Base-by-base conservation (phyloP, 1,140 invertebrate species). In the Drosophila erecta region DNA sequence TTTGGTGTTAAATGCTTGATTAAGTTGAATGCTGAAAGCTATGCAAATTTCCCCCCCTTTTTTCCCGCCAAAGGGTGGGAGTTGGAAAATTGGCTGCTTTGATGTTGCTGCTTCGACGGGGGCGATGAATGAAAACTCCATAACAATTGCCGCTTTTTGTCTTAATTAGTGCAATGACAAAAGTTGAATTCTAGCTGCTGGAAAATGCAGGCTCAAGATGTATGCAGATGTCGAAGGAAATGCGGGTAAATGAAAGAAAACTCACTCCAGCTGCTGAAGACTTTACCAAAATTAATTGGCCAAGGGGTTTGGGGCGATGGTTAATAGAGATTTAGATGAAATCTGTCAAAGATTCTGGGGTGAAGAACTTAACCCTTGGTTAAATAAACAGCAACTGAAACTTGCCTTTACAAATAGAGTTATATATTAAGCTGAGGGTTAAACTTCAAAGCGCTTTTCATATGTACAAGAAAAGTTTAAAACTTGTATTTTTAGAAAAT, bases 1-100 rank as follows among this genome's bases (percentile, higher is more conserved):
- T 86, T 81, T 78, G 70, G 84, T 87, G 81, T 79, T 81, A 87
- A 86, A 87, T 86, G 76, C 84, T 79, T 89, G 83, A 86, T 89
- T 89, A 83, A 79, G 71, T 76, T 86, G 69, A 59, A 84, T 78
- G 64, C 59, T 49, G 14, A 69, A 49, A 41, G 70, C 71, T 76
- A 84, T 85, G 81, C 72, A 80, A 85, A 84, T 85, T 84, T 75
- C n/a, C 53, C 37, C 24, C 60, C 20, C 20, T 59, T 35, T n/a
- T 11, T 12, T 8, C 3, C 2, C 20, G 7, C 30, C 27, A 4
- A 14, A 38, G 64, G 24, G 61, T 51, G 50, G 40, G 43, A 50
- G 66, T 47, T 24, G 66, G 59, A 11, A 81, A 81, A 77, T 81
- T 77, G 55, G 60, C 43, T 55, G 57, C 73, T 81, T 85, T 86